A percentile compares a stretch with the other conserved stretches of the same genome.
phyloP scores from a whole-genome alignment of 2,888 invertebrate genomes.

The Pristionchus arcanus region DNA sequence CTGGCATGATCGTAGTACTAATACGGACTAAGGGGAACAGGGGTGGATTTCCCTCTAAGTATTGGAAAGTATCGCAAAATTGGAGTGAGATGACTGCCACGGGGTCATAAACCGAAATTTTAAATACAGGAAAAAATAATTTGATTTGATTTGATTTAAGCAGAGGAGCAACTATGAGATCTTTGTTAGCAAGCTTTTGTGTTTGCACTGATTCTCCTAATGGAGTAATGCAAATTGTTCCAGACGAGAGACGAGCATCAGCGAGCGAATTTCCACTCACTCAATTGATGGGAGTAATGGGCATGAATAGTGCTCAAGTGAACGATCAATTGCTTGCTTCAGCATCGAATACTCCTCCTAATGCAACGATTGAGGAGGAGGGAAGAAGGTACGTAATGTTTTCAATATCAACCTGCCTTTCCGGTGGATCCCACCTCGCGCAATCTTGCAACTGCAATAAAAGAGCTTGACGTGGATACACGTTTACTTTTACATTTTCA shows the following conservation, averaged over 20 bases:
- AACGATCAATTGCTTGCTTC: constrained; percentile 37
- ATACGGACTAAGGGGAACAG: not conserved
- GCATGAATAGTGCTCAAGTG: constrained; percentile 43
- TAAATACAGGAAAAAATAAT: no score
- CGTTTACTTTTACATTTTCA: not conserved
- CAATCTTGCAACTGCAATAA: no score
- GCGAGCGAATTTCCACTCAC: constrained; percentile 70
- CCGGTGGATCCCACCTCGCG: no score
- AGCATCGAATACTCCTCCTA: constrained; percentile 20
- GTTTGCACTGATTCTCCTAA: no score
- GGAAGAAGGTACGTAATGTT: constrained; percentile 59
- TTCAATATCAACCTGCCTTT: no score
- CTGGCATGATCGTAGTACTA: not conserved
- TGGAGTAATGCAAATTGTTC: constrained; percentile 18
- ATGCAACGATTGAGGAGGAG: constrained; percentile 63
- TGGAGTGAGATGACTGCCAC: no score
- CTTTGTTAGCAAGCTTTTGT: no score
- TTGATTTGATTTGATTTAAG: no score
- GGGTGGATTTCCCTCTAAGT: not conserved
- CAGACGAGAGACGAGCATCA: constrained; percentile 74
- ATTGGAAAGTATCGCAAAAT: no score
- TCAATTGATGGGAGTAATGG: constrained; percentile 40
- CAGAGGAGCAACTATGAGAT: no score
- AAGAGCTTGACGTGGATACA: no score
- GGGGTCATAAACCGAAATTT: no score